These are phyloP conservation scores for Myopa tessellatipennis DNA, from an alignment of 2,888 invertebrate species.

Conservation along the genomic window DNA sequence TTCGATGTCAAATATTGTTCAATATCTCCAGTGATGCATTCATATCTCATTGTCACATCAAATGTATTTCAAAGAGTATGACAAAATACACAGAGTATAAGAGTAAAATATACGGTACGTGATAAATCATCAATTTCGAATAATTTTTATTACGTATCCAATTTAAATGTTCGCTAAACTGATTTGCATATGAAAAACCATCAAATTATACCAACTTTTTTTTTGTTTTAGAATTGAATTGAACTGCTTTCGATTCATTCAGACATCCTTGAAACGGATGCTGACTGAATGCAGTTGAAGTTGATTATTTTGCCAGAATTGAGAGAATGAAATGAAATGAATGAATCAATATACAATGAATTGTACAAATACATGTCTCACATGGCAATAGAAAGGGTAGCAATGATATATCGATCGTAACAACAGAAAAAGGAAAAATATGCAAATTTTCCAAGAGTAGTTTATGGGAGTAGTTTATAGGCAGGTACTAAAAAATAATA, in stretches of 20 bases:
- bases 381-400: not conserved
- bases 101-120: conserved; percentile 38
- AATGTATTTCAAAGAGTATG: too few species aligned
- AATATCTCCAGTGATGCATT: too few species aligned
- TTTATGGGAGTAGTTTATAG: too few species aligned
- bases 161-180: conserved; percentile 39
- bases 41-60: too few species aligned
- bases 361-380: not conserved
- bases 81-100: too few species aligned
- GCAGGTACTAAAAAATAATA: too few species aligned
- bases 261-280: not conserved
- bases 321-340: not conserved
- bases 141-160: conserved; percentile 29
- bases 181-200: conserved; percentile 51
- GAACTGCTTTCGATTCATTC: not conserved
- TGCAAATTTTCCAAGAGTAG: conserved; percentile 21
- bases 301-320: conserved; percentile 6
- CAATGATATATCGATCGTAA: not conserved
- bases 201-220: conserved; percentile 43
- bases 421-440: conserved; percentile 10
- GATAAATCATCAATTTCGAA: conserved; percentile 51
- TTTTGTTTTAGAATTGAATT: too few species aligned
- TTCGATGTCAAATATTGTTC: too few species aligned
- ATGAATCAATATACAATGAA: not conserved
- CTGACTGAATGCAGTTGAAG: conserved; percentile 24